phyloP scores from a whole-genome alignment of 2,113 vertebrate species.

The Hirundichthys speculiger region DNA sequence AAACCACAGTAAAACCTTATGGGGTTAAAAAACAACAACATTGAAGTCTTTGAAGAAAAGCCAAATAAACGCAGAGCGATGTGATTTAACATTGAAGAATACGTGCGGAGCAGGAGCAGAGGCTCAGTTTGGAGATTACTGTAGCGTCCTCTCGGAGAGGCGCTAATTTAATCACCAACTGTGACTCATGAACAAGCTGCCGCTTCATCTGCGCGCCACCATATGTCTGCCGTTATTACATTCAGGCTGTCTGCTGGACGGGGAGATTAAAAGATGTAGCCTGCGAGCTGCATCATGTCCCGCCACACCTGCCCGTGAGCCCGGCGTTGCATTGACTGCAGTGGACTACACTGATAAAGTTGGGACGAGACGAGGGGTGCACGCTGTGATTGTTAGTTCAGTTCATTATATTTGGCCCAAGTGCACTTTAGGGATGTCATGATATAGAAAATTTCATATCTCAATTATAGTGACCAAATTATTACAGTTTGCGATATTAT shows the following conservation, averaged over 20 bases:
- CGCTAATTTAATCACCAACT: constrained; percentile 26
- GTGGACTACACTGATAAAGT: too few relatives aligned
- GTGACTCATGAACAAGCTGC: constrained; percentile 50
- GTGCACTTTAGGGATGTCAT: too few relatives aligned
- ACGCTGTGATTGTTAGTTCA: too few relatives aligned
- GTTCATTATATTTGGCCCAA: too few relatives aligned
- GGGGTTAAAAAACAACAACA: not conserved
- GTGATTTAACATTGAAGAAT: not conserved
- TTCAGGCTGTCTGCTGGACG: constrained; percentile 9
- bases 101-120: too few relatives aligned
- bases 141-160: constrained; percentile 1
- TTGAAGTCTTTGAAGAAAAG: not conserved
- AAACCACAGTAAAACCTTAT: too few relatives aligned
- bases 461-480: too few relatives aligned
- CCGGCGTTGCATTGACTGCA: not conserved
- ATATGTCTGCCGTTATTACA: constrained; percentile 36
- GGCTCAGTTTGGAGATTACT: too few relatives aligned
- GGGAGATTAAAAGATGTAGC: constrained; percentile 21
- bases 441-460: too few relatives aligned
- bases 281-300: not conserved
- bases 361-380: too few relatives aligned
- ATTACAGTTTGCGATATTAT: too few relatives aligned
- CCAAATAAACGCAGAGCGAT: not conserved
- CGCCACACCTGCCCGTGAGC: not conserved
- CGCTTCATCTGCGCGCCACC: constrained; percentile 46